A percentile compares a stretch with the other conserved stretches of the same genome.
Evolutionary conservation across 2,888 invertebrate genomes (phyloP).

Genomic region (Diloba caeruleocephala): DNA sequence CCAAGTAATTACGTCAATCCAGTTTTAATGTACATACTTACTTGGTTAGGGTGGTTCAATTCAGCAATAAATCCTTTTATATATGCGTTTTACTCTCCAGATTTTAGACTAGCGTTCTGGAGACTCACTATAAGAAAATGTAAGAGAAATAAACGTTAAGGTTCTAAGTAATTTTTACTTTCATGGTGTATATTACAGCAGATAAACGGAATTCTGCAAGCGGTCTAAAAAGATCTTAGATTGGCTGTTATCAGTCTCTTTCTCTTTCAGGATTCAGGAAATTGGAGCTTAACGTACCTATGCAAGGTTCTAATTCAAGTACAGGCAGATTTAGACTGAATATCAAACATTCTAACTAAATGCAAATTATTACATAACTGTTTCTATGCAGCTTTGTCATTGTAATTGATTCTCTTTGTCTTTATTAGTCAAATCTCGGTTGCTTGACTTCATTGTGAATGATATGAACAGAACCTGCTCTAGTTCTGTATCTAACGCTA

Average conservation of each 20-base stretch:
- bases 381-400: conserved; percentile 15
- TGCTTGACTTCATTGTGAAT: conserved; percentile 5
- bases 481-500: conserved; percentile 11
- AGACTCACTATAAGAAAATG: conserved; percentile 93
- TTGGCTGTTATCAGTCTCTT: conserved; percentile 5
- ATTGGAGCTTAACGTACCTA: conserved; percentile 1
- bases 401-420: conserved; percentile 19
- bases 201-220: conserved; percentile 25
- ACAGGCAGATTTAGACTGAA: neutral
- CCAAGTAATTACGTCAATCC: conserved; percentile 89
- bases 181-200: conserved; percentile 28
- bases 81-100: conserved; percentile 96
- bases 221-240: conserved; percentile 13
- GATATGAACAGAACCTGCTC: neutral
- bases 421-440: neutral
- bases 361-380: conserved; percentile 18
- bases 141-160: conserved; percentile 78
- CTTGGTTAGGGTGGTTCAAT: conserved; percentile 97
- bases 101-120: conserved; percentile 96
- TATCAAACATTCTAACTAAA: conserved; percentile 7
- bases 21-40: conserved; percentile 92
- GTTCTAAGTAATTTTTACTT: conserved; percentile 25
- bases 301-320: conserved; percentile 10
- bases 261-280: conserved; percentile 1
- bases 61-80: conserved; percentile 97